These are phyloP conservation scores for Acronicta psi DNA, from an alignment of 2,888 invertebrate genomes.

Conservation along the genomic window DNA sequence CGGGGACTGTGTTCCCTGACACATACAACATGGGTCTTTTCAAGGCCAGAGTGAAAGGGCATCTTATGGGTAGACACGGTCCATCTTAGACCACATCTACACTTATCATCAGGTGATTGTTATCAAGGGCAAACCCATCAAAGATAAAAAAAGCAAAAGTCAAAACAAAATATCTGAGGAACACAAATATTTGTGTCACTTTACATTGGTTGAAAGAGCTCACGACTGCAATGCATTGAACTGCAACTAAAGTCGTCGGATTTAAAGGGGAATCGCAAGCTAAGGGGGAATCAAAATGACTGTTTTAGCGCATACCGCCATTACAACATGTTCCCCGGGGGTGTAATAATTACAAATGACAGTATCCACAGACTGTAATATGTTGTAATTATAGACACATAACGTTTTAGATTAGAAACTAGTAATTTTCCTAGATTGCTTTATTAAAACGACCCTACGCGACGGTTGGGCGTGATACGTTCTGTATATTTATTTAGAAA, in stretches of 20 bases:
- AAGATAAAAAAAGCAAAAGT: no score
- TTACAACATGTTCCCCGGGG: slow-evolving; percentile 24
- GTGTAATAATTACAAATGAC: slow-evolving; percentile 40
- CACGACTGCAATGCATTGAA: background rate
- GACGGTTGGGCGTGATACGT: background rate
- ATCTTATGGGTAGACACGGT: no score
- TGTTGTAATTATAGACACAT: slow-evolving; percentile 27
- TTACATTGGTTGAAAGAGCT: background rate
- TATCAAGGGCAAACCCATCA: no score
- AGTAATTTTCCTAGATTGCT: slow-evolving; percentile 36
- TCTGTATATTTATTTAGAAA: no score
- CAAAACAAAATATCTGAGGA: no score
- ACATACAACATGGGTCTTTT: no score
- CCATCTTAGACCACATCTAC: no score
- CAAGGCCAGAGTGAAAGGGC: no score
- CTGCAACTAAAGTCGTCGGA: slow-evolving; percentile 10
- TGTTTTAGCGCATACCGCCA: slow-evolving; percentile 31
- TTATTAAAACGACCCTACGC: slow-evolving; percentile 35
- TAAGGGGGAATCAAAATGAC: slow-evolving; percentile 31
- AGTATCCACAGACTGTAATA: slow-evolving; percentile 16
- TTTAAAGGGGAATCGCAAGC: slow-evolving; percentile 32
- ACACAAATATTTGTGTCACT: background rate
- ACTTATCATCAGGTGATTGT: no score
- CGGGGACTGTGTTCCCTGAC: no score
- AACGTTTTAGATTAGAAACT: slow-evolving; percentile 24